Base-by-base conservation (phyloP, 2,113 vertebrate genomes). In the Actenoides hombroni region DNA sequence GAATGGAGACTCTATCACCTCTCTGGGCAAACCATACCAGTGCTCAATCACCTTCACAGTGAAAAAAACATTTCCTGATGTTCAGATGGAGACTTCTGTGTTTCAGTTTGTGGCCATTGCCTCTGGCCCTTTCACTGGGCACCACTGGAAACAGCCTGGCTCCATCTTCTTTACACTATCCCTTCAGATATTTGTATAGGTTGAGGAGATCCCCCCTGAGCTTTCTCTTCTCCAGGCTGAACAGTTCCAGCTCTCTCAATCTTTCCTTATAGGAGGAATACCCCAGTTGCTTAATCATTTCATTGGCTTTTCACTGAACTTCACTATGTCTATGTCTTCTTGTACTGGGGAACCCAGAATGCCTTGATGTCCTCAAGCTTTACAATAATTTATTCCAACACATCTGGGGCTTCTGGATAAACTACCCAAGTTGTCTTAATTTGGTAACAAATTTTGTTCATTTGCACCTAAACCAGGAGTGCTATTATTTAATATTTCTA, bases 131-230 rank as follows among this genome's bases (percentile, higher is more conserved):
- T 10, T 76, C 51, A 40, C 29, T 65, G 25, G n/a, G 7, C 16
- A 75, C 7, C 20, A 11, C 18, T 14, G 21, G 11, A 51, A 77
- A 57, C 8, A 39, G 9, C 28, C 26, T 53, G n/a, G 3, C 17
- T 77, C 29, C 4, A 1, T 57, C 29, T 49, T 63, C 49, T 83
- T 53, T 71, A 67, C 8, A 24, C 2, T 3, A 1, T 48, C 29
- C 26, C 6, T 87, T 68, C 48, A 71, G 20, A 2, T 67, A 31
- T 48, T 84, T 48, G 6, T 40, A n/a, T 13, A 17, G 1, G 40
- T 14, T 14, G 24, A 39, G 39, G 31, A 68, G 42, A 71, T 49
- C 2, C 4, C 4, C 14, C 2, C 10, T 0, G 3, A 83, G 9
- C 20, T 21, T 56, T 86, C 19, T 74, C 9, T 76, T 89, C 67